Evolutionary conservation across 1,140 invertebrate species (phyloP).

Genomic region (Rhopalosiphum maidis): DNA sequence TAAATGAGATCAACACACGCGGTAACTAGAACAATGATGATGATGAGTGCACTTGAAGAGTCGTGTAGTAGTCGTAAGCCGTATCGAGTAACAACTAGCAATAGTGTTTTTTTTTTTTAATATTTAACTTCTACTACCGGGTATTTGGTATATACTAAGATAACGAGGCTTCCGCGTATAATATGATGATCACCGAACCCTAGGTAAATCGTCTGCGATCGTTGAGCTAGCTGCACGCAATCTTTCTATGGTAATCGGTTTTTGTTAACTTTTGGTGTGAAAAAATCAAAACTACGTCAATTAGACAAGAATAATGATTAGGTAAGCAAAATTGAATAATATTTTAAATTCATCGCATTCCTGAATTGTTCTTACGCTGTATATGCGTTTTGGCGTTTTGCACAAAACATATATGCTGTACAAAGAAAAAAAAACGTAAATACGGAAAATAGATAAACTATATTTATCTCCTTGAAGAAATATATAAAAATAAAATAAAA

Average conservation of each 20-base stretch:
- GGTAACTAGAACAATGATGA: neutral
- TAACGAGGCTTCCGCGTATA: neutral
- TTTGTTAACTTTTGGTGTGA: neutral
- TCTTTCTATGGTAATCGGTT: too few species aligned
- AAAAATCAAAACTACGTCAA: neutral
- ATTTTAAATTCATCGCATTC: neutral
- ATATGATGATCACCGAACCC: neutral
- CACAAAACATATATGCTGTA: neutral
- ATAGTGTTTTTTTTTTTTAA: neutral
- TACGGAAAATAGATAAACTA: neutral
- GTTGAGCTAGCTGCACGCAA: too few species aligned
- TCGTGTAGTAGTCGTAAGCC: neutral
- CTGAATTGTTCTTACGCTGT: neutral
- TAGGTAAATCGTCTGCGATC: neutral
- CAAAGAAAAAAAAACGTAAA: neutral
- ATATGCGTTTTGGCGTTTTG: neutral
- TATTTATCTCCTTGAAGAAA: neutral
- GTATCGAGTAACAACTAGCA: neutral
- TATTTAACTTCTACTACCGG: neutral
- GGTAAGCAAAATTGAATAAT: neutral
- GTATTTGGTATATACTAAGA: neutral
- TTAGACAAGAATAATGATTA: neutral
- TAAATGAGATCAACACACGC: neutral
- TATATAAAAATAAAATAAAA: neutral
- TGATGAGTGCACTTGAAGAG: neutral